These are phyloP conservation scores for Toxotes jaculatrix DNA, from an alignment of 2,113 vertebrate species.

Conservation along the genomic window DNA sequence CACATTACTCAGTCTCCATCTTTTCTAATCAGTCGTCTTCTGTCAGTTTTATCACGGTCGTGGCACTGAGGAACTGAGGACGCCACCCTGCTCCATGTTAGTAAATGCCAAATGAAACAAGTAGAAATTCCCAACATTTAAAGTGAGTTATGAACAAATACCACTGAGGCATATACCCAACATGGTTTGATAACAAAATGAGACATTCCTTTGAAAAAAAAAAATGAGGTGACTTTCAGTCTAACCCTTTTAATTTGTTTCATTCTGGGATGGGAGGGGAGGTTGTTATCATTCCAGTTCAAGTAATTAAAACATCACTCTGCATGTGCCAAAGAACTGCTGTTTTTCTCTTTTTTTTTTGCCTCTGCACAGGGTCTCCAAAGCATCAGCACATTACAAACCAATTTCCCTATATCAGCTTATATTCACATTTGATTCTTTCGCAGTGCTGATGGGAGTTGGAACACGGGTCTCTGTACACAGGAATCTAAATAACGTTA, in stretches of 20 bases:
- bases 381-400: slow-evolving; percentile 96
- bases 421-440: slow-evolving; percentile 98
- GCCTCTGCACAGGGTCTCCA: slow-evolving; percentile 86
- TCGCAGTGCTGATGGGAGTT: slow-evolving; percentile 95
- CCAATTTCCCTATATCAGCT: slow-evolving; percentile 98
- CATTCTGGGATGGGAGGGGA: slow-evolving; percentile 67
- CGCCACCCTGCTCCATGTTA: slow-evolving; percentile 31
- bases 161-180: slow-evolving; percentile 40
- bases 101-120: slow-evolving; percentile 55
- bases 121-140: slow-evolving; percentile 25
- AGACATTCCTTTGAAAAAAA: slow-evolving; percentile 25
- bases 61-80: slow-evolving; percentile 13
- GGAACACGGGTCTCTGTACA: slow-evolving; percentile 94
- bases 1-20: slow-evolving; percentile 54
- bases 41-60: slow-evolving; percentile 45
- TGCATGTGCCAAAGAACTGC: slow-evolving; percentile 83
- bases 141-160: slow-evolving; percentile 48
- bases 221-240: slow-evolving; percentile 58
- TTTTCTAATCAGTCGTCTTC: slow-evolving; percentile 44
- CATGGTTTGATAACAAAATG: slow-evolving; percentile 52
- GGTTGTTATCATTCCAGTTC: slow-evolving; percentile 79
- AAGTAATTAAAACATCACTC: slow-evolving; percentile 86
- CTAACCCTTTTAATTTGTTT: slow-evolving; percentile 79
- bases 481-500: slow-evolving; percentile 98
- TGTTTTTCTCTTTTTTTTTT: slow-evolving; percentile 59